Percentiles rank a stretch among this genome's conserved stretches.
Conservation (phyloP, 2,113 vertebrate genomes). For the Eptesicus fuscus region DNA sequence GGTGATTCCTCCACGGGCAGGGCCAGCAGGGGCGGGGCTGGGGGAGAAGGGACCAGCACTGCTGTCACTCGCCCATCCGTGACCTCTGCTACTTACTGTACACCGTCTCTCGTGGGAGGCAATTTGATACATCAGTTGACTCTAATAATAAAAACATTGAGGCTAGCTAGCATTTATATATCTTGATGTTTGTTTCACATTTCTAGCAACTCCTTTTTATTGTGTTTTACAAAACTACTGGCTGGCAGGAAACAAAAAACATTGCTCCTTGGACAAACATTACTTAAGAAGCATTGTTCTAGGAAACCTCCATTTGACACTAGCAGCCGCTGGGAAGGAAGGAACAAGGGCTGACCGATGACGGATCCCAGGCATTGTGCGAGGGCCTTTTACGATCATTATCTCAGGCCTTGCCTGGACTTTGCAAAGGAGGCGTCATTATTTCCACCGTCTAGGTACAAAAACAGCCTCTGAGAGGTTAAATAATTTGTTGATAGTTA, state of each 20-base stretch:
- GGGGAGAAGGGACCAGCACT: background rate
- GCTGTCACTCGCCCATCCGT: background rate
- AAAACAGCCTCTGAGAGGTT: background rate
- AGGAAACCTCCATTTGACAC: background rate
- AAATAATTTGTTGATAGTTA: background rate
- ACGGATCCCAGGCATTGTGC: background rate
- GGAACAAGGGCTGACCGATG: background rate
- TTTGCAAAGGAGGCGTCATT: background rate
- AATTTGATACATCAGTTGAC: constrained; percentile 14
- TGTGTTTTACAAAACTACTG: background rate
- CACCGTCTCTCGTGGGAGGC: background rate
- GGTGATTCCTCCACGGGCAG: background rate
- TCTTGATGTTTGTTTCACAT: constrained; percentile 8
- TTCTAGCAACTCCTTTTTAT: constrained; percentile 26
- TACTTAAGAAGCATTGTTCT: background rate
- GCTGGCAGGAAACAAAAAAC: background rate
- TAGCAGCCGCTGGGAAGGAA: background rate
- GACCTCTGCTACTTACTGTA: background rate
- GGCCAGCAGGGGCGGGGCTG: background rate
- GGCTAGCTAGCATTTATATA: background rate
- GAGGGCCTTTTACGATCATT: background rate
- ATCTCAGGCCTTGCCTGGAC: background rate
- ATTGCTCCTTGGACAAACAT: background rate
- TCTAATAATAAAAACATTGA: background rate
- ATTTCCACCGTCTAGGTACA: background rate